Evolutionary conservation across 1,140 invertebrate genomes (phyloP).

Genomic region (Nomia melanderi): DNA sequence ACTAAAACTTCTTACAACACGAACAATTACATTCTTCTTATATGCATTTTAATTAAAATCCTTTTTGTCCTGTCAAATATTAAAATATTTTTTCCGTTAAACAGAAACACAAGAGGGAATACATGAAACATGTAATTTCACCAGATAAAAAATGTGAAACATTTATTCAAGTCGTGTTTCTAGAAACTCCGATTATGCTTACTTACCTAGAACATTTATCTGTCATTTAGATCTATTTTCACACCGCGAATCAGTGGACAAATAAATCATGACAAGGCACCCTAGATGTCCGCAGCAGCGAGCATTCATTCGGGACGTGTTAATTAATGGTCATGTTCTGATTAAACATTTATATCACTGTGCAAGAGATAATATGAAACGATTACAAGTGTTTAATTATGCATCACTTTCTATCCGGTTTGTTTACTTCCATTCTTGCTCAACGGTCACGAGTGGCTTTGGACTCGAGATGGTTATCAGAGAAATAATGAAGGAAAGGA

Average conservation of each 20-base stretch:
- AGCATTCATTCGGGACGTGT: too few species aligned
- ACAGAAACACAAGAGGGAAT: too few species aligned
- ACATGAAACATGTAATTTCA: too few species aligned
- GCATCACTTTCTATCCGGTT: too few species aligned
- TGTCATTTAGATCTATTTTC: neutral
- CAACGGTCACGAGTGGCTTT: neutral
- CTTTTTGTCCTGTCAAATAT: too few species aligned
- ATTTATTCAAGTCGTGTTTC: neutral
- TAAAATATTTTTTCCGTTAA: too few species aligned
- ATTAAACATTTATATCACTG: constrained; percentile 23
- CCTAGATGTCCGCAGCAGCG: too few species aligned
- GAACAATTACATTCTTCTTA: too few species aligned
- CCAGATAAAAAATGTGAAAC: too few species aligned
- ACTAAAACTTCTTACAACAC: too few species aligned
- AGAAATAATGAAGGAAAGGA: neutral
- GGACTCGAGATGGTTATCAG: constrained; percentile 9
- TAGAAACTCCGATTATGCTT: neutral
- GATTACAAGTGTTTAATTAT: neutral
- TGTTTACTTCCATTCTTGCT: neutral
- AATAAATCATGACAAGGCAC: neutral
- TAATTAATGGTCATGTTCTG: constrained; percentile 8
- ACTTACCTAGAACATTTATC: constrained; percentile 10
- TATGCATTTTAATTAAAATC: too few species aligned
- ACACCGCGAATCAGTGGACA: neutral
- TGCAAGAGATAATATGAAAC: neutral